phyloP scores from a whole-genome alignment of 92 coral and sea anemone genomes.

The Blastomussa wellsi region DNA sequence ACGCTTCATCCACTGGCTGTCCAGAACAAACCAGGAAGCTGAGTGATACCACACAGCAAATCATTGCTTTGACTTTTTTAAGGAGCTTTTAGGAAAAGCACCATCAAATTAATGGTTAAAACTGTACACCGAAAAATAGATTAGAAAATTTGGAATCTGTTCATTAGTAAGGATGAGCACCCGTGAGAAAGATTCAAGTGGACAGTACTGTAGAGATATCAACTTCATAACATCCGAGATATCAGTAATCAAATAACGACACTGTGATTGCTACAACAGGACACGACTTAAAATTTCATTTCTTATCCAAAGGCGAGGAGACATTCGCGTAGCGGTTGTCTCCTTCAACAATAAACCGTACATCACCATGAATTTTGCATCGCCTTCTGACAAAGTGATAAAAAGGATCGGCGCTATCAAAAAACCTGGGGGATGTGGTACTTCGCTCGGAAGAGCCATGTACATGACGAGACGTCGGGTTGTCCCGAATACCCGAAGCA shows the following conservation, averaged over 20 bases:
- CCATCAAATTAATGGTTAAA: no score
- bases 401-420: conserved; percentile 47
- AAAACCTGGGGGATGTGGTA: conserved; percentile 68
- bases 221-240: background rate
- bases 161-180: background rate
- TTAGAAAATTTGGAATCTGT: background rate
- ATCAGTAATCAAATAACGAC: background rate
- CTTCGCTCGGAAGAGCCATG: conserved; percentile 64
- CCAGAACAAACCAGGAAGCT: background rate
- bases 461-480: conserved; percentile 52
- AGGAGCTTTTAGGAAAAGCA: background rate
- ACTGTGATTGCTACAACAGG: background rate
- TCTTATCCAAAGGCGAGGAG: conserved; percentile 58
- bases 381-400: conserved; percentile 47
- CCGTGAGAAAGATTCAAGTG: background rate
- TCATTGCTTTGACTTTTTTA: background rate
- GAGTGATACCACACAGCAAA: background rate
- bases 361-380: conserved; percentile 52
- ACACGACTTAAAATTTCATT: background rate
- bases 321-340: conserved; percentile 62
- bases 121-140: no score
- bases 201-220: background rate
- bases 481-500: conserved; percentile 48
- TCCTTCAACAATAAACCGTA: conserved; percentile 54
- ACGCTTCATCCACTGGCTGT: no score